Evolutionary conservation across 2,888 invertebrate genomes (phyloP), one percentile per base, ranked within the genome.

Genomic region (Cerceris ruficornis): DNA sequence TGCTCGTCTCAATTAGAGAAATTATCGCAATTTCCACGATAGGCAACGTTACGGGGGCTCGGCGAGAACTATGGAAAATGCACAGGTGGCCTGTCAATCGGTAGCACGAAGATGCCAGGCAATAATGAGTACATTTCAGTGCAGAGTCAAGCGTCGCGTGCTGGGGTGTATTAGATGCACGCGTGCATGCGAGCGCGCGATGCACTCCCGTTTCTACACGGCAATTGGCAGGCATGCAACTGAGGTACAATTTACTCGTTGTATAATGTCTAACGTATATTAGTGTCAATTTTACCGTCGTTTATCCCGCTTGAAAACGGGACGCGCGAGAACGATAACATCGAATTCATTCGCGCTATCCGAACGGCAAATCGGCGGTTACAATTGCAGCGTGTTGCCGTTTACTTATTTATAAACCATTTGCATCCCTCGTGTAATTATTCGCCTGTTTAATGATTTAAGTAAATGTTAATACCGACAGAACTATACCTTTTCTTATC

Each of bases 221-320:
- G 15, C 43, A 55, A 65, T 54, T 55, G 55, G 14, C 14, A 55
- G 55, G 55, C 65, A 52, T n/a, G 65, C 42, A 65, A 65, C 42
- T 28, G 41, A 42, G 43, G 15, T 42, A 14, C 17, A 65, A 65
- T 65, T 55, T 65, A 43, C 52, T 15, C 43, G 42, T 13, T 13
- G 39, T n/a, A 39, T 39, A 28, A 52, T 28, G n/a, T 65, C 15
- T 43, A 28, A 2, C 54, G 43, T 28, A 43, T 55, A 55, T 65
- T 55, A 55, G 41, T 43, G 14, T 42, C 55, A 42, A 55, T 14
- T 54, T 55, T 17, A 11, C 13, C 42, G 46, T 41, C 42, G n/a
- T 17, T 46, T 15, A 58, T 60, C 42, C n/a, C n/a, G 14, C 2
- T 1, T 58, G 13, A 13, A 39, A 41, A 41, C 8, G 13, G 41